Evolutionary conservation across 53 echinoderm and acorn worm species (phyloP).

Genomic region (Mesocentrotus franciscanus): DNA sequence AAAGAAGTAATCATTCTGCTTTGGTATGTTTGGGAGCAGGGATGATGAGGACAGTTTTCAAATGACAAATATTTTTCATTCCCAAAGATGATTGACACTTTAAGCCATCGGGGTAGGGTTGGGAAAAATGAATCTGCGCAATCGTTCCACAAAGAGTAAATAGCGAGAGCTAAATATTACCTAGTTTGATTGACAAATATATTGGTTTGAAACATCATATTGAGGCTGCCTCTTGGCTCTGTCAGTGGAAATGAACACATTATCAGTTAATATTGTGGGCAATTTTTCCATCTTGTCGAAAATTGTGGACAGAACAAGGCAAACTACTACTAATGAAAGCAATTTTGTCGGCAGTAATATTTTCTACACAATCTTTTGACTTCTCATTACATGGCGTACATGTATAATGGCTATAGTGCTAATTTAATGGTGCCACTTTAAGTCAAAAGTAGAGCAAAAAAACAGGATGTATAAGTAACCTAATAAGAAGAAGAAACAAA

Average conservation of each 20-base stretch:
- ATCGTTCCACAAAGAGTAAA: background rate
- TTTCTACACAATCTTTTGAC: background rate
- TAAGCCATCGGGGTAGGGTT: background rate
- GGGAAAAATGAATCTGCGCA: background rate
- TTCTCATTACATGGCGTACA: background rate
- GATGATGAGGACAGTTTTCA: background rate
- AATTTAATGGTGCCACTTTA: no score
- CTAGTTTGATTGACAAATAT: conserved; percentile 44
- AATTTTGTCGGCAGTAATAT: background rate
- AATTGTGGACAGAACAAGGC: background rate
- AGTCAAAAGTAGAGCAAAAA: no score
- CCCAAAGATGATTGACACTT: background rate
- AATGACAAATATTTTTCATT: background rate
- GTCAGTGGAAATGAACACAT: background rate
- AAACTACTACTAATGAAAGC: background rate
- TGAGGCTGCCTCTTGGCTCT: background rate
- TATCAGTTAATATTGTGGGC: background rate
- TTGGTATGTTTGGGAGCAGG: background rate
- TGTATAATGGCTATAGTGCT: no score
- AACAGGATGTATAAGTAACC: background rate
- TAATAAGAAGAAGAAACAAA: background rate
- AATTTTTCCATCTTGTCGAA: background rate
- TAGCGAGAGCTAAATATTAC: background rate
- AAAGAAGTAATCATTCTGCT: background rate
- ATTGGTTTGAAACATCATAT: conserved; percentile 10